phyloP scores from a whole-genome alignment of 2,888 invertebrate species.

The Patella depressa region DNA sequence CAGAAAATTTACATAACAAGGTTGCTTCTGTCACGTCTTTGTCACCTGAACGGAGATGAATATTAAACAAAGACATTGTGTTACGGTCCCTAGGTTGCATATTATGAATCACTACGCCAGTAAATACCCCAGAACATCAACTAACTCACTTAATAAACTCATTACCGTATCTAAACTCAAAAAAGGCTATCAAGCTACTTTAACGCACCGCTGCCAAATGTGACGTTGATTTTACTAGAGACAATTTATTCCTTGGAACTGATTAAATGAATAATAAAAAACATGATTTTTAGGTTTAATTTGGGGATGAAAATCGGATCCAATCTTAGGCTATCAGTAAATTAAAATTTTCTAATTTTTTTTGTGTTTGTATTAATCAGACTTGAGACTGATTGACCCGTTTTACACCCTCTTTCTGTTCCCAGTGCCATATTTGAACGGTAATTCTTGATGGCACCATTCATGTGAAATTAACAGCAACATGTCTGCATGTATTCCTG shows the following conservation, averaged over 20 bases:
- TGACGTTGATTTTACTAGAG: neutral
- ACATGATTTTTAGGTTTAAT: neutral
- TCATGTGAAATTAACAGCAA: too few relatives aligned
- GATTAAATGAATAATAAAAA: constrained; percentile 6
- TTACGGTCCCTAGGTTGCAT: neutral
- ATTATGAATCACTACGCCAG: neutral
- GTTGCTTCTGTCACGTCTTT: neutral
- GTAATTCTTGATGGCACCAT: too few relatives aligned
- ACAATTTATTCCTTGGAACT: constrained; percentile 1
- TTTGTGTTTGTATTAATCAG: neutral
- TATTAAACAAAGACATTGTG: neutral
- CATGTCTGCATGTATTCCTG: too few relatives aligned
- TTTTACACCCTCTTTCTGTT: constrained; percentile 4
- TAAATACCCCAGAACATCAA: neutral
- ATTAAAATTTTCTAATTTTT: neutral
- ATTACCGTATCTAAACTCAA: neutral
- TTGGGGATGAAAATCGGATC: neutral
- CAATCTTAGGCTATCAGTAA: neutral
- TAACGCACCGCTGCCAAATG: neutral
- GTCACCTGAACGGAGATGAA: neutral
- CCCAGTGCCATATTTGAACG: neutral
- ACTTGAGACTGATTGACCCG: neutral
- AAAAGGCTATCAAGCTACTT: neutral
- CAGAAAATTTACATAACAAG: too few relatives aligned
- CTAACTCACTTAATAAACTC: constrained; percentile 4